Conservation (phyloP, 1,140 invertebrate species). For the Hyposmocoma kahamanoa region DNA sequence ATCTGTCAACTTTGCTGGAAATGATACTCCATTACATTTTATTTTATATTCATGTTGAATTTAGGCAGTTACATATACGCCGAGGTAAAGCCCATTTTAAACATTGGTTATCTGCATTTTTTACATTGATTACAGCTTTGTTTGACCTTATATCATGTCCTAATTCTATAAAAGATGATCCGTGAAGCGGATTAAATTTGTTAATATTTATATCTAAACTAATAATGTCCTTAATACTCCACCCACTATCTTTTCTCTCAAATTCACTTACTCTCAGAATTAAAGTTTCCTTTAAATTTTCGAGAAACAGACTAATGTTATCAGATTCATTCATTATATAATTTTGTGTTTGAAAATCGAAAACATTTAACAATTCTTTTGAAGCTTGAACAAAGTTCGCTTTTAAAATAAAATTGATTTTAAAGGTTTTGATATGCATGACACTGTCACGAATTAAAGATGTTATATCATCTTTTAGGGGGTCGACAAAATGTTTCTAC, state of each 20-base stretch:
- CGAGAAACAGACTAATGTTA: conserved; percentile 10
- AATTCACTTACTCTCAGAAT: conserved; percentile 13
- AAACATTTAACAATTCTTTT: conserved; percentile 4
- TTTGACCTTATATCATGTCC: conserved; percentile 39
- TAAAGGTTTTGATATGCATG: not conserved
- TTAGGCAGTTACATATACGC: conserved; percentile 42
- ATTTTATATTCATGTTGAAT: conserved; percentile 28
- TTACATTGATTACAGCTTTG: conserved; percentile 47
- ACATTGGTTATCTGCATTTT: conserved; percentile 44
- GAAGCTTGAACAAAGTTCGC: not conserved
- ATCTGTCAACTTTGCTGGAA: conserved; percentile 47
- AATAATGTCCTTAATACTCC: conserved; percentile 16
- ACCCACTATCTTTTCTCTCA: conserved; percentile 29
- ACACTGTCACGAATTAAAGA: not conserved
- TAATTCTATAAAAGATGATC: conserved; percentile 32
- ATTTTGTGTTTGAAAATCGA: conserved; percentile 22
- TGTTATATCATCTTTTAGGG: not conserved
- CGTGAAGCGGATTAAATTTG: conserved; percentile 37
- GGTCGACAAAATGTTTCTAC: not conserved
- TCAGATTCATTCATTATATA: conserved; percentile 13
- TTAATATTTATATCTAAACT: conserved; percentile 23
- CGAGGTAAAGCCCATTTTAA: conserved; percentile 42
- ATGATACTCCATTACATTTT: conserved; percentile 44
- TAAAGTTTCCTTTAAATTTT: conserved; percentile 9
- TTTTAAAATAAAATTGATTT: not conserved